Evolutionary conservation across 2,113 vertebrate genomes (phyloP).

Genomic region (Psittacara wagleri): DNA sequence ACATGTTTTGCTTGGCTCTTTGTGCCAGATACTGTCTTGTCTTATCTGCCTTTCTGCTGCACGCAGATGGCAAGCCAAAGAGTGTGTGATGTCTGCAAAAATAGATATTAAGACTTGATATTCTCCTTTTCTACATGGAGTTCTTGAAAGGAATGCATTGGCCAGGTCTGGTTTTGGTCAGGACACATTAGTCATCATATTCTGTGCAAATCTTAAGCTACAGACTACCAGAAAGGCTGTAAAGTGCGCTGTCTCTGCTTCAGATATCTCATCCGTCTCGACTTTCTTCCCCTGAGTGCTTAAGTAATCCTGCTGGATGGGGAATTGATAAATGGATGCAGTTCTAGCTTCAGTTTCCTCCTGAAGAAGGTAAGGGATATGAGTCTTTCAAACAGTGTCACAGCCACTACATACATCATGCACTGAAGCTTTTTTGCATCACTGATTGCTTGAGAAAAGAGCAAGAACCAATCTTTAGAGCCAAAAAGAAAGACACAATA

Average conservation of each 20-base stretch:
- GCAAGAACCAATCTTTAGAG: not conserved
- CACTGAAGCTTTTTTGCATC: not conserved
- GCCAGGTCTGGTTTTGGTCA: constrained; percentile 25
- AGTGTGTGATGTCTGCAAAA: not conserved
- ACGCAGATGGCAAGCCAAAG: not conserved
- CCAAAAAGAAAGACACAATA: not conserved
- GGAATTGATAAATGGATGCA: not conserved
- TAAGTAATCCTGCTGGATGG: not conserved
- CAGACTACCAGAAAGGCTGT: not conserved
- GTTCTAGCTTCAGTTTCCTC: not conserved
- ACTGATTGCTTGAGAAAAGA: not conserved
- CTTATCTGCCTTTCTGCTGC: not conserved
- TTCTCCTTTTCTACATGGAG: not conserved
- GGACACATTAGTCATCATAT: not conserved
- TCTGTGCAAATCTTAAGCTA: not conserved
- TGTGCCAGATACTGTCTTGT: not conserved
- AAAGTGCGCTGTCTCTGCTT: not conserved
- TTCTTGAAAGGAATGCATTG: not conserved
- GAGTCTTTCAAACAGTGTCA: not conserved
- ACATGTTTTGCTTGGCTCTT: not conserved
- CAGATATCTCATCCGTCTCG: not conserved
- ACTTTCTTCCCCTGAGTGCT: not conserved
- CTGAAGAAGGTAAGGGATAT: not conserved
- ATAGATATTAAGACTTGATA: not conserved
- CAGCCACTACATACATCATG: not conserved